Evolutionary conservation across 2,888 invertebrate genomes (phyloP).

Genomic region (Hemaris fuciformis): DNA sequence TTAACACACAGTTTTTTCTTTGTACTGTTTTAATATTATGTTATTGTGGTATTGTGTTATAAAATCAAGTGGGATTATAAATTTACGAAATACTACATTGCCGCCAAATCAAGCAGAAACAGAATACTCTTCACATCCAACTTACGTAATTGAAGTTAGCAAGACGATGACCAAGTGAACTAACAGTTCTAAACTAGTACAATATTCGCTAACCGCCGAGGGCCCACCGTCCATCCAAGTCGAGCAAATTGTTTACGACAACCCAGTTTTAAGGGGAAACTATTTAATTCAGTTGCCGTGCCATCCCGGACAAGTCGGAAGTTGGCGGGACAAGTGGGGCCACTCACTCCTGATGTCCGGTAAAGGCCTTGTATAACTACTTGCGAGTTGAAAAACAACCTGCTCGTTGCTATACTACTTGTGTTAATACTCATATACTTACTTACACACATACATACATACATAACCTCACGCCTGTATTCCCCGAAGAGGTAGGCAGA

Average conservation of each 20-base stretch:
- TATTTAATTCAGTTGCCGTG: conserved; percentile 70
- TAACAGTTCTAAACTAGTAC: conserved; percentile 30
- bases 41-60: no score
- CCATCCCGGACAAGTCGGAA: conserved; percentile 43
- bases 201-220: conserved; percentile 32
- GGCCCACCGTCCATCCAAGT: conserved; percentile 41
- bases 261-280: conserved; percentile 66
- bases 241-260: conserved; percentile 66
- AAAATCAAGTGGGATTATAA: neutral
- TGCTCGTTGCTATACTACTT: neutral
- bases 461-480: no score
- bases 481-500: no score
- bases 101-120: neutral
- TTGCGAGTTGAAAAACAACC: neutral
- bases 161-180: conserved; percentile 14
- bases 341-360: conserved; percentile 38
- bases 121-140: neutral
- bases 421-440: no score
- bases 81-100: neutral
- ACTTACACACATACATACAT: no score
- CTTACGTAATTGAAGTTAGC: conserved; percentile 10
- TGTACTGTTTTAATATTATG: no score
- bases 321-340: conserved; percentile 49
- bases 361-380: neutral
- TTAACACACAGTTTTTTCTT: no score